Conservation (phyloP, 2,888 invertebrate species). For the Melipona bicolor region DNA sequence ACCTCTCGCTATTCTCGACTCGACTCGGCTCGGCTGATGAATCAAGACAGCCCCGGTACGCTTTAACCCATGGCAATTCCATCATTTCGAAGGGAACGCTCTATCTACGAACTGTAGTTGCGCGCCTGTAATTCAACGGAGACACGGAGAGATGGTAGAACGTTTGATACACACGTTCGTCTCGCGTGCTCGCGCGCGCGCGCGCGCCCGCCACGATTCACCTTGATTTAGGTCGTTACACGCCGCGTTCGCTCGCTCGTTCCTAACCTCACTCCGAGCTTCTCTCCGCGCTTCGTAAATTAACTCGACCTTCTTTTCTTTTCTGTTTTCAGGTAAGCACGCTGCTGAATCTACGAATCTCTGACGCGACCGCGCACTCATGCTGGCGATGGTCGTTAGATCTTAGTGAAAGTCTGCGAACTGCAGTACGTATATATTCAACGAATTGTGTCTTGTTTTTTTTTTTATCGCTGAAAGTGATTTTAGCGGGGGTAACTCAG, state of each 20-base stretch:
- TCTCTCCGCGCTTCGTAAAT: not conserved
- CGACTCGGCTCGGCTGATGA: slow-evolving; percentile 57
- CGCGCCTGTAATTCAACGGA: slow-evolving; percentile 35
- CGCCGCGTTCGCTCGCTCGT: not conserved
- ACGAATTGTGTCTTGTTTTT: not conserved
- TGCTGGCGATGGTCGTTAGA: not conserved
- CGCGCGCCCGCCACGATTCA: slow-evolving; percentile 4
- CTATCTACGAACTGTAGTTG: slow-evolving; percentile 19
- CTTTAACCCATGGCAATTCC: slow-evolving; percentile 46
- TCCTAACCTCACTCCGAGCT: not conserved
- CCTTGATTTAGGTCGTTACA: slow-evolving; percentile 40
- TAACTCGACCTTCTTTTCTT: slow-evolving; percentile 13
- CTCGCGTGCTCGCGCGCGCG: not conserved
- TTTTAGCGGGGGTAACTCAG: no score
- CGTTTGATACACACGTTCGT: slow-evolving; percentile 28
- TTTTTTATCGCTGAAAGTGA: no score
- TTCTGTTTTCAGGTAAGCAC: slow-evolving; percentile 63
- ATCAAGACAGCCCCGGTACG: slow-evolving; percentile 62
- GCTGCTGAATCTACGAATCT: not conserved
- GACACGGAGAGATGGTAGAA: slow-evolving; percentile 24
- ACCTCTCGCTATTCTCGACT: slow-evolving; percentile 68
- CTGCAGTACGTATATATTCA: slow-evolving; percentile 10
- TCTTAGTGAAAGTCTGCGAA: not conserved
- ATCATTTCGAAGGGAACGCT: slow-evolving; percentile 50
- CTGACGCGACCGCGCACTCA: not conserved